Evolutionary conservation across 2,888 invertebrate species (phyloP), one percentile per base, ranked within the genome.

Genomic region (Diabrotica balteata): DNA sequence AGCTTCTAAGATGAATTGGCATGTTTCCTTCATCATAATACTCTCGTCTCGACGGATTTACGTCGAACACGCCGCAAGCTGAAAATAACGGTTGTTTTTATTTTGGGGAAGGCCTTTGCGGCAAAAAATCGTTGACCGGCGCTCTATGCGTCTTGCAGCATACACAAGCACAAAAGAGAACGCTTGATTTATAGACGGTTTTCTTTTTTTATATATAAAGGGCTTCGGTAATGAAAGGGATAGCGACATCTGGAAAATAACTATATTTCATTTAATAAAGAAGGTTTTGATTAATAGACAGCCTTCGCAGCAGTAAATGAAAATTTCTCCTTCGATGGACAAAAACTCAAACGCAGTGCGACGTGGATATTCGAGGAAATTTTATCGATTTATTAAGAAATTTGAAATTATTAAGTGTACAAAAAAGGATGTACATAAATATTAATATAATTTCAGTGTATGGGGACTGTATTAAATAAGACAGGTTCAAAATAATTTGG

Each of bases 171-270:
- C 60, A 61, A 45, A 61, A 54, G 52, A 46, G 46, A 32, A 32
- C 32, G 32, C 53, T 54, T 61, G 61, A 61, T 61, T 54, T 61
- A 61, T 61, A 46, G 11, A 53, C 11, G 54, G 53, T 54, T 61
- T 44, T 17, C 32, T 52, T 60, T 61, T 32, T 61, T 61, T 22
- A 44, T 45, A 44, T 45, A 44, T 57, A 45, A 44, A 61, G 17
- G 53, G 46, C 7, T 32, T 6, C 45, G 10, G 53, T 54, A 61
- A 61, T 61, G 53, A 54, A 61, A 61, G 45, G 47, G 22, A 61
- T 61, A 61, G 47, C 53, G 61, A 46, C 61, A 54, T 53, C 32
- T 53, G 44, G 53, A 52, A 61, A 61, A 32, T 42, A 61, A 54
- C 53, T 61, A 44, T 53, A 53, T 61, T 60, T 52, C 49, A 60